Evolutionary conservation across 2,797 vertebrate species (phyloP), one percentile per base, ranked within the genome.

Genomic region (Morus bassanus): DNA sequence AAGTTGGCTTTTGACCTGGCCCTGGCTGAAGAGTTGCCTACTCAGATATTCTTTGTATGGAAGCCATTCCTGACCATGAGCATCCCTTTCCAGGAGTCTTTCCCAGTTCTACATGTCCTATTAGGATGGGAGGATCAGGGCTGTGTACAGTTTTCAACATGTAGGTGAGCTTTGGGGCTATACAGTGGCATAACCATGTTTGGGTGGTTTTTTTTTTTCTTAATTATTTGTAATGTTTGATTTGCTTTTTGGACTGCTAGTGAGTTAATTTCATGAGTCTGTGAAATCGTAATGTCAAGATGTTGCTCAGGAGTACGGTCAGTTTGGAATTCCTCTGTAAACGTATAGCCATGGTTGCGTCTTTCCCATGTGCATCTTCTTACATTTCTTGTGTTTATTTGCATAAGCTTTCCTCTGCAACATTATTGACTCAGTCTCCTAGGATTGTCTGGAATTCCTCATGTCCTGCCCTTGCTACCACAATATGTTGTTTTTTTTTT

Each of bases 331-430:
- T 12, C 16, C 19, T 75, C 37, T 10, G 72, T 70, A 61, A 13
- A 13, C 0, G 0, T 45, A 11, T 37, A 80, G 31, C 39, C 3
- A 2, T 30, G n/a, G 39, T 18, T 10, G 7, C 53, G 31, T 51
- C 43, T 82, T 74, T 88, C 18, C 56, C 13, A 5, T 10, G 7
- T 75, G 18, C 57, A 18, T 69, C 41, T 24, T 51, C 45, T 43
- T 72, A n/a, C 2, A 19, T 60, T 56, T 74, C 14, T 27, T 64
- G 37, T 43, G 48, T 82, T 88, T 88, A 61, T 88, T 78, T 67
- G 65, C 31, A 9, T 61, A 82, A 48, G 63, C 41, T 83, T 88
- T 86, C 51, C 23, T 83, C 53, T 46, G 67, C 41, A 59, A 33
- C 2, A 1, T 77, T 90, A 45, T 21, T 64, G 50, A 65, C 33